Evolutionary conservation across 2,888 invertebrate genomes (phyloP), one percentile per base, ranked within the genome.

Genomic region (Trichopria drosophilae): DNA sequence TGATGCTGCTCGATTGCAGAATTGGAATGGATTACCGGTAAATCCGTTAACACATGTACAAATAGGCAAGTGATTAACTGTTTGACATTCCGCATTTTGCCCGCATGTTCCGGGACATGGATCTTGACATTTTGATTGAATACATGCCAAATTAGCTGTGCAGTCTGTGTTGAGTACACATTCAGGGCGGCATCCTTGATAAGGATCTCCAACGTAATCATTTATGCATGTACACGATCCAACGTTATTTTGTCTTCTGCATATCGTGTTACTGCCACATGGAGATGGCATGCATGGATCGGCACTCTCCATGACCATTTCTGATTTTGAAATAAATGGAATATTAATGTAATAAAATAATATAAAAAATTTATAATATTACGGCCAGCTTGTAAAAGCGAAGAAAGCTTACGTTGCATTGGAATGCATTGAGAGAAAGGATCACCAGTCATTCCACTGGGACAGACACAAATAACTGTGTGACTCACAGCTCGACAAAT

Each of bases 81-180:
- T 83, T 63, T 82, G 79, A 59, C 86, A 87, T 39, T 82, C 76
- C 1, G 86, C 83, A 67, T 85, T 84, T 56, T 78, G 77, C 41
- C 89, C 90, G 68, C 90, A 91, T 44, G 85, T 81, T 31, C 88
- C 90, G 39, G 83, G 81, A 62, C 90, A 87, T 23, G 87, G 86
- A 66, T 87, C 82, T 66, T 79, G 78, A 67, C 86, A 86, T 73
- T 82, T 84, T 49, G 82, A 82, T 59, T 81, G 79, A 22, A 84
- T 78, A 63, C 86, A 87, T 6, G 84, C 82, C 58, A 70, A 69
- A 61, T 76, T 75, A 5, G 76, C 65, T 4, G 72, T 56, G 63
- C 81, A 81, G 64, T 80, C 80, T 1, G 77, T 71, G 64, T 78
- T 79, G 3, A 77, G 65, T n/a, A 76, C 64, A 59, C 80, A 80